A percentile compares a stretch with the other conserved stretches of the same genome.
Conservation (phyloP, 2,113 vertebrate genomes). For the Aythya baeri region DNA sequence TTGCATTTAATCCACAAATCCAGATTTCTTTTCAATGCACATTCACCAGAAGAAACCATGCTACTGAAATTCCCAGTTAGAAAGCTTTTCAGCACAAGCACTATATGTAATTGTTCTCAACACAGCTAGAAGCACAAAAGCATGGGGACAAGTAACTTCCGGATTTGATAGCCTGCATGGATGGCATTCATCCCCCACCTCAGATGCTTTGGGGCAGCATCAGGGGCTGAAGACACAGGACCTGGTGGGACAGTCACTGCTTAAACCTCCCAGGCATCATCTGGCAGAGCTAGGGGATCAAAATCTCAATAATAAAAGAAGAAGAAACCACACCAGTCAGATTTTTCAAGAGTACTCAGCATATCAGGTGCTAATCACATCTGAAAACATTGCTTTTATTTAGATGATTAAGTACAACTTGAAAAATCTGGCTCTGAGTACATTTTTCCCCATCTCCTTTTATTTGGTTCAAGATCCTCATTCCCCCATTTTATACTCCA, state of each 20-base stretch:
- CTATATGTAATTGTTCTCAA: rapidly evolving
- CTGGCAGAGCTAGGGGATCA: not conserved
- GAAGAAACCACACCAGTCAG: not conserved
- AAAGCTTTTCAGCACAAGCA: rapidly evolving
- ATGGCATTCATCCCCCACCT: not conserved
- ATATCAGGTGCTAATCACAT: not conserved
- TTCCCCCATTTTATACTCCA: not conserved
- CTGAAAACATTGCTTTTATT: not conserved
- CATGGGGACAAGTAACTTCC: rapidly evolving
- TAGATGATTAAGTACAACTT: not conserved
- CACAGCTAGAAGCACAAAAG: rapidly evolving
- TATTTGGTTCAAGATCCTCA: not conserved
- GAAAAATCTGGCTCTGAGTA: not conserved
- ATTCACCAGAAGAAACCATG: not conserved
- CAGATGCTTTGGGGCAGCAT: not conserved
- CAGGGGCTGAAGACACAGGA: not conserved
- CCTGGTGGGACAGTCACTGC: not conserved
- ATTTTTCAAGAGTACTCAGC: not conserved
- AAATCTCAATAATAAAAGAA: not conserved
- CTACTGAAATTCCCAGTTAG: rapidly evolving
- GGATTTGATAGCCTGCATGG: not conserved
- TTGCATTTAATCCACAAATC: rapidly evolving
- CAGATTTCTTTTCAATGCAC: rapidly evolving
- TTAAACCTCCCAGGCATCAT: not conserved
- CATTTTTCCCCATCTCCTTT: not conserved